These are phyloP conservation scores for Araneus ventricosus DNA, from an alignment of 1,140 invertebrate genomes.

Conservation along the genomic window DNA sequence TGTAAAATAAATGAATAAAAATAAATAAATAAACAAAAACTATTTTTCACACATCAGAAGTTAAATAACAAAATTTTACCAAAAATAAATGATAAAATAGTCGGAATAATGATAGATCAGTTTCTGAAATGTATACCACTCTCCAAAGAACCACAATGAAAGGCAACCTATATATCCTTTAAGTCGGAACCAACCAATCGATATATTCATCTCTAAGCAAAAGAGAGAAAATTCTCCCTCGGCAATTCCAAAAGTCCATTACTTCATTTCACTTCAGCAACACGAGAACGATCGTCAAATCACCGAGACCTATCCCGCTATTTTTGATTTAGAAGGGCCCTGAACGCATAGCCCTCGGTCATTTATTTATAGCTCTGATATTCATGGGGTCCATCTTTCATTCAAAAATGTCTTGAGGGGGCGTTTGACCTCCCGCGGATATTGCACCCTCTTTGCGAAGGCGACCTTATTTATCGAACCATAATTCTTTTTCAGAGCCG, in stretches of 20 bases:
- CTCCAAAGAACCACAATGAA: background rate
- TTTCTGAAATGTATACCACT: background rate
- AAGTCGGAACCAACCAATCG: background rate
- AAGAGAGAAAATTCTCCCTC: background rate
- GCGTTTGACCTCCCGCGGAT: slow-evolving; percentile 54
- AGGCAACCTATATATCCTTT: too few species aligned
- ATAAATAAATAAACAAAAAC: too few species aligned
- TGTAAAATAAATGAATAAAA: too few species aligned
- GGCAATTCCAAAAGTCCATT: background rate
- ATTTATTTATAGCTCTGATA: slow-evolving; percentile 56
- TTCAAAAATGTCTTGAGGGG: slow-evolving; percentile 37
- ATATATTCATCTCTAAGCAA: background rate
- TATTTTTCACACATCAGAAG: too few species aligned
- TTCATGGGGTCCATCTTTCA: slow-evolving; percentile 56
- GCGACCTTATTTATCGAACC: slow-evolving; percentile 57
- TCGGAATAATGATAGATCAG: too few species aligned
- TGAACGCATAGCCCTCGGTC: background rate
- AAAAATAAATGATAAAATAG: too few species aligned
- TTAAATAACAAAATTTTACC: too few species aligned
- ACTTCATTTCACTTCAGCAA: slow-evolving; percentile 57
- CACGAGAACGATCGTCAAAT: slow-evolving; percentile 66
- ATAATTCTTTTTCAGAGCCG: slow-evolving; percentile 39
- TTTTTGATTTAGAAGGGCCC: slow-evolving; percentile 51
- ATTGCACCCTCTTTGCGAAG: slow-evolving; percentile 16
- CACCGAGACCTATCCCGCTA: slow-evolving; percentile 40